Conservation (phyloP, 2,113 vertebrate species). For the Dipodomys ordii region DNA sequence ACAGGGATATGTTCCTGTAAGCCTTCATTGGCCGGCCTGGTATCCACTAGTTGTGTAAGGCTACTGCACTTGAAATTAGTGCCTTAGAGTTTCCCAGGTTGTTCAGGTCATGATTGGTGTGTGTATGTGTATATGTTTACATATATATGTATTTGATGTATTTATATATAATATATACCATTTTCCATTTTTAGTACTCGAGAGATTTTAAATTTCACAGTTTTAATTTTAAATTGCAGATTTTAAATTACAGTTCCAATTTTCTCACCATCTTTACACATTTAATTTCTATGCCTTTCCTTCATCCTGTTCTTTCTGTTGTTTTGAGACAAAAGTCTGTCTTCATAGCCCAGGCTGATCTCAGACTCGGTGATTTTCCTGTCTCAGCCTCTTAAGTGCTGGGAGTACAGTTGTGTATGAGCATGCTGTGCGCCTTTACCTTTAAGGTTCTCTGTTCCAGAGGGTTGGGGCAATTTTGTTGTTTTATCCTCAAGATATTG, state of each 20-base stretch:
- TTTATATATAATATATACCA: too few relatives aligned
- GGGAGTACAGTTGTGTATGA: not conserved
- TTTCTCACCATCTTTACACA: not conserved
- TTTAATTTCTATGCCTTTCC: not conserved
- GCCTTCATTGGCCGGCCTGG: not conserved
- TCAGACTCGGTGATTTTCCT: not conserved
- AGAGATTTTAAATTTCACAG: conserved; percentile 5
- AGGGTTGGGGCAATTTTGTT: not conserved
- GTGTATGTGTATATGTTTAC: too few relatives aligned
- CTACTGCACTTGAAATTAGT: not conserved
- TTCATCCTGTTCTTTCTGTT: not conserved
- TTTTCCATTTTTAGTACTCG: conserved; percentile 4
- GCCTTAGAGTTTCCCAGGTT: conserved; percentile 9
- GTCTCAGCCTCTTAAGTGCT: not conserved
- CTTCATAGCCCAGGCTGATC: not conserved
- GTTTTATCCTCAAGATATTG: not conserved
- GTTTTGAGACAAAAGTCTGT: not conserved
- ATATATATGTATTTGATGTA: too few relatives aligned
- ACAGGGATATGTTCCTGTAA: not conserved
- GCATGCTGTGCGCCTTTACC: not conserved
- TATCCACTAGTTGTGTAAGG: not conserved
- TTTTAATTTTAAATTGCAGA: too few relatives aligned
- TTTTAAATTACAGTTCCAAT: too few relatives aligned
- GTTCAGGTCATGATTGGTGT: not conserved
- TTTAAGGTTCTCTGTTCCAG: not conserved